Evolutionary conservation across 2,888 invertebrate genomes (phyloP).

Genomic region (Phoronis australis): DNA sequence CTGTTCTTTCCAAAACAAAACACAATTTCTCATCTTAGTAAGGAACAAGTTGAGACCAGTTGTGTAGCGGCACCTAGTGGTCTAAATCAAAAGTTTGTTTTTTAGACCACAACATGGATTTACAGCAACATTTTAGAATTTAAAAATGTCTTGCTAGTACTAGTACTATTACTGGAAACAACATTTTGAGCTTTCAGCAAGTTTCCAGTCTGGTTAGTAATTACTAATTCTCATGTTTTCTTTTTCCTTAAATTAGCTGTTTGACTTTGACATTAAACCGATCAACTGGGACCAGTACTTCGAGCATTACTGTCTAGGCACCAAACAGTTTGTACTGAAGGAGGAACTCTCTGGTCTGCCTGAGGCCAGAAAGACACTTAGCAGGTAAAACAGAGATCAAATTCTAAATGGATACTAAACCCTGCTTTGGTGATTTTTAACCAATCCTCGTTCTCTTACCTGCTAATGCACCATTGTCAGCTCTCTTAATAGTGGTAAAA

Average conservation of each 20-base stretch:
- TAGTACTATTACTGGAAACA: too few relatives aligned
- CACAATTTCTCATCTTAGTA: too few relatives aligned
- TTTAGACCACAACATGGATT: too few relatives aligned
- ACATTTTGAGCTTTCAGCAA: neutral
- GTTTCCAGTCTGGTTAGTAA: neutral
- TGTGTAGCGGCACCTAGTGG: too few relatives aligned
- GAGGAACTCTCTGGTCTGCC: constrained; percentile 25
- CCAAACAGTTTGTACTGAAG: constrained; percentile 32
- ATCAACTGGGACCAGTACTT: constrained; percentile 32
- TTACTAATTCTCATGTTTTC: neutral
- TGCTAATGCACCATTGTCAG: too few relatives aligned
- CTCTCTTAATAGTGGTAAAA: too few relatives aligned
- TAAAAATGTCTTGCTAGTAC: too few relatives aligned
- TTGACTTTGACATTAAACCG: constrained; percentile 25
- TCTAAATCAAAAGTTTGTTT: too few relatives aligned
- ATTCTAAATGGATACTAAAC: neutral
- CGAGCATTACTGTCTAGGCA: constrained; percentile 30
- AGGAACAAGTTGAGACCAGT: too few relatives aligned
- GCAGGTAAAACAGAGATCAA: constrained; percentile 20
- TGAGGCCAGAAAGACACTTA: constrained; percentile 27
- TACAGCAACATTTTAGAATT: too few relatives aligned
- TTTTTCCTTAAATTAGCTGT: constrained; percentile 17
- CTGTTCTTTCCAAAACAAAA: too few relatives aligned
- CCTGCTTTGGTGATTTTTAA: neutral
- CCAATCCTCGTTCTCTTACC: too few relatives aligned